These are phyloP conservation scores for Eumacrocentrus americanus DNA, from an alignment of 2,888 invertebrate species.

Conservation along the genomic window DNA sequence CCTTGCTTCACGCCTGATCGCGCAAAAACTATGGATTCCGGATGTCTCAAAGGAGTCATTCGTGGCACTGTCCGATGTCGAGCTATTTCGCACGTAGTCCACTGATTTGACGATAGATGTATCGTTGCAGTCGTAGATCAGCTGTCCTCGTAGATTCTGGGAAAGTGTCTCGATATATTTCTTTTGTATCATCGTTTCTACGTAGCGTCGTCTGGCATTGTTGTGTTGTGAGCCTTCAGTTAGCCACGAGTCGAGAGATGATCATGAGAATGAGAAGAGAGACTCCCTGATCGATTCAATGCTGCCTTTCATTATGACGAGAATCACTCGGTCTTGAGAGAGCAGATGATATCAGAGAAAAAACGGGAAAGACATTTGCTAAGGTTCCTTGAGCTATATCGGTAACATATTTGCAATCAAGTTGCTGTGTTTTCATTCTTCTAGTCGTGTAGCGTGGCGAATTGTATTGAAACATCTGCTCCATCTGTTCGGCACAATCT, in stretches of 20 bases:
- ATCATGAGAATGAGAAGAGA: not conserved
- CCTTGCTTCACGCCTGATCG: not conserved
- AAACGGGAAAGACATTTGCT: no score
- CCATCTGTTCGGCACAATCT: slow-evolving; percentile 4
- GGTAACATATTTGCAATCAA: no score
- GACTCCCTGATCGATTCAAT: no score
- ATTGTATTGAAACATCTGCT: slow-evolving; percentile 1
- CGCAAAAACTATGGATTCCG: slow-evolving; percentile 4
- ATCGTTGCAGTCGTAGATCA: no score
- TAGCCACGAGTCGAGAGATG: slow-evolving; percentile 8
- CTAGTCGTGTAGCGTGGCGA: not conserved
- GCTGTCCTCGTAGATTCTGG: no score
- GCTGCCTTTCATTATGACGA: no score
- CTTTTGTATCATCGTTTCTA: slow-evolving; percentile 3
- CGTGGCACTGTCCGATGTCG: no score
- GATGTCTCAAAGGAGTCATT: not conserved
- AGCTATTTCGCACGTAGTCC: not conserved
- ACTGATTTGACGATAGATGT: no score
- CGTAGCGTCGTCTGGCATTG: not conserved
- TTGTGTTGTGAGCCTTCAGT: slow-evolving; percentile 11
- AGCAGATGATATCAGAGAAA: no score
- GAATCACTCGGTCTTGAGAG: no score
- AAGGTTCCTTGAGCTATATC: no score
- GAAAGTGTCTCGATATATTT: no score
- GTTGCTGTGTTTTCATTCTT: not conserved